Evolutionary conservation across 2,888 invertebrate genomes (phyloP), one percentile per base, ranked within the genome.

Genomic region (Caenorhabditis uteleia): DNA sequence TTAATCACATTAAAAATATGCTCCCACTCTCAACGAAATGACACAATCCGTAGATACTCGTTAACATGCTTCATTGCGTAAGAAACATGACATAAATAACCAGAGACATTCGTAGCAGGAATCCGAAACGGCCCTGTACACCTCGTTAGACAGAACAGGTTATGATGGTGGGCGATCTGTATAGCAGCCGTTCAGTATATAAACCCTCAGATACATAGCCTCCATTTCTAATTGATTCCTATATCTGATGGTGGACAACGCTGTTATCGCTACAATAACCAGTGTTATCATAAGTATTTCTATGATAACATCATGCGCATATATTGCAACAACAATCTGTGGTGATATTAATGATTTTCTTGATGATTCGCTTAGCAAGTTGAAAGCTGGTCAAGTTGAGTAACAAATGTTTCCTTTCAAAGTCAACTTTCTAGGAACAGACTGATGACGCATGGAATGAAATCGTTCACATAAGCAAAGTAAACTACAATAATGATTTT

Each of bases 381-480:
- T 70, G 44, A 53, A 61, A 34, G 29, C 43, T 12, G 58, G 58
- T 31, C 67, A 67, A 48, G 64, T 42, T n/a, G n/a, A n/a, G n/a
- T 31, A 33, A 38, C 12, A 26, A 25, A 20, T 27, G 7, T 23
- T 31, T 43, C 7, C 7, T 43, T 27, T 27, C 18, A 5, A 14
- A 7, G 5, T 34, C 34, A n/a, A 34, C 12, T 34, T 14, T 34
- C n/a, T 49, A 61, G 61, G 39, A 18, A 14, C 39, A 45, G 16
- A 51, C 65, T 18, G 68, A 70, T 33, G 68, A 68, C 39, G 65
- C 70, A 8, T 70, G 70, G 70, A 55, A 56, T 12, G 65, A 70
- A 16, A 49, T 68, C 7, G 34, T 65, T 31, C 54, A 23, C 18
- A 26, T 70, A 18, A 61, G 55, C 36, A 53, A 51, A 18, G 42